A percentile compares a stretch with the other conserved stretches of the same genome.
These are phyloP conservation scores for Tokudaia tokunoshimensis DNA, from an alignment of 2,797 vertebrate species.

Conservation along the genomic window DNA sequence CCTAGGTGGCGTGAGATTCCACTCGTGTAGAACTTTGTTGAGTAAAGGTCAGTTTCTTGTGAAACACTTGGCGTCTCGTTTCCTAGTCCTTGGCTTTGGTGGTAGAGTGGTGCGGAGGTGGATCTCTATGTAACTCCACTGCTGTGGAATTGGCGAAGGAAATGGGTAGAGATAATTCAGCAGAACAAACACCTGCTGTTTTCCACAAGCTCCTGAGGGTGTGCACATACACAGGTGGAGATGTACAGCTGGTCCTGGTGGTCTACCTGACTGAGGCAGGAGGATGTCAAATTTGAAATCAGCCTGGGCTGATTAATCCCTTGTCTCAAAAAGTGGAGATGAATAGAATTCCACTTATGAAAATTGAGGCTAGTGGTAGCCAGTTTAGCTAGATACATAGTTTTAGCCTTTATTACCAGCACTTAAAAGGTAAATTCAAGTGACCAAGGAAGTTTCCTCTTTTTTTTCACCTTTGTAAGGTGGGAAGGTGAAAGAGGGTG, in stretches of 20 bases:
- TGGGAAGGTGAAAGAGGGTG: background rate
- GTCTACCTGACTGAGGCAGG: background rate
- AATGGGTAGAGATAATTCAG: no score
- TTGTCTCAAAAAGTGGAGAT: background rate
- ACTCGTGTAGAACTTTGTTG: conserved; percentile 89
- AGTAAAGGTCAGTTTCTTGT: conserved; percentile 88
- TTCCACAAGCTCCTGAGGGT: background rate
- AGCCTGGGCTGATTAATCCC: no score
- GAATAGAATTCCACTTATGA: background rate
- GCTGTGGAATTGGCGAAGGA: background rate
- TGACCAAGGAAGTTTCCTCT: background rate
- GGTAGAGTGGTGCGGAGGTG: background rate
- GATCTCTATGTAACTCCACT: background rate
- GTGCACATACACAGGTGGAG: background rate
- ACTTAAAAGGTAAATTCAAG: background rate
- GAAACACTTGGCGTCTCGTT: conserved; percentile 74
- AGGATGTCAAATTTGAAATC: background rate
- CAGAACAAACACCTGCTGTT: background rate
- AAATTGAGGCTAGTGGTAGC: background rate
- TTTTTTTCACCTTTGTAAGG: background rate
- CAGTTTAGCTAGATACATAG: background rate
- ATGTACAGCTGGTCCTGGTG: background rate
- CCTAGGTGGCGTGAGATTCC: conserved; percentile 88
- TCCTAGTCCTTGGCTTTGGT: conserved; percentile 53
- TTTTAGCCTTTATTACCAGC: background rate